Percentiles rank a stretch among this genome's conserved stretches.
phyloP scores from a whole-genome alignment of 2,113 vertebrate genomes.

The Chascanopsetta lugubris region DNA sequence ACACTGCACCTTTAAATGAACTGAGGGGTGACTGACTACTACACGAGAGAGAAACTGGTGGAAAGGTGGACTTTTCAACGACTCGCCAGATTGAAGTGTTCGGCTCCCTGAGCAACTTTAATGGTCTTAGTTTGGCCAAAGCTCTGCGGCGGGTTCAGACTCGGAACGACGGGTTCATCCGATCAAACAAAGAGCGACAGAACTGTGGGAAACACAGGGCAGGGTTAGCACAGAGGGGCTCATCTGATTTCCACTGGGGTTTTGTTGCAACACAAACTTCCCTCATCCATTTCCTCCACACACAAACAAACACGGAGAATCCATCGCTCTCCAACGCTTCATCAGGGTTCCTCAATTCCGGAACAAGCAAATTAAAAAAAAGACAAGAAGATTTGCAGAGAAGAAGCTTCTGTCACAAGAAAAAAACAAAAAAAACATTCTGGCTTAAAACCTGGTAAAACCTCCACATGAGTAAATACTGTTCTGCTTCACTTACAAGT shows the following conservation, averaged over 20 bases:
- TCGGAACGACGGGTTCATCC: too few relatives aligned
- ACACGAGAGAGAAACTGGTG: too few relatives aligned
- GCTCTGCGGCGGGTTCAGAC: too few relatives aligned
- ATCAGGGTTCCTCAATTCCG: constrained; percentile 12
- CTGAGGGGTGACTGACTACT: too few relatives aligned
- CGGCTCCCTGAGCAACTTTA: constrained; percentile 41
- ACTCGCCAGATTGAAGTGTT: constrained; percentile 32
- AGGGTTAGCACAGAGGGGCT: too few relatives aligned
- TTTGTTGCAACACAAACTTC: constrained; percentile 5
- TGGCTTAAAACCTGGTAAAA: constrained; percentile 73
- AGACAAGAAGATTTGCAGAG: constrained; percentile 55
- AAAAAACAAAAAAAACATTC: constrained; percentile 60
- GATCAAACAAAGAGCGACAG: too few relatives aligned
- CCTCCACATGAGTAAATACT: constrained; percentile 66
- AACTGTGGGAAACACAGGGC: too few relatives aligned
- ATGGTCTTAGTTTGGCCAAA: constrained; percentile 23
- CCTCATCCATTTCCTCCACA: constrained; percentile 15
- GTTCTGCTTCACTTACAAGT: constrained; percentile 70
- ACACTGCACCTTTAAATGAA: too few relatives aligned
- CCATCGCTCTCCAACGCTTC: neutral
- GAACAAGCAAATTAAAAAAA: constrained; percentile 13
- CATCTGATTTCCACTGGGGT: too few relatives aligned
- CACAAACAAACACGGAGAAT: constrained; percentile 15
- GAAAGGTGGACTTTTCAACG: neutral
- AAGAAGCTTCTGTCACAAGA: constrained; percentile 40